These are phyloP conservation scores for Sinocyclocheilus anophthalmus DNA, from an alignment of 2,113 vertebrate genomes.

Conservation along the genomic window DNA sequence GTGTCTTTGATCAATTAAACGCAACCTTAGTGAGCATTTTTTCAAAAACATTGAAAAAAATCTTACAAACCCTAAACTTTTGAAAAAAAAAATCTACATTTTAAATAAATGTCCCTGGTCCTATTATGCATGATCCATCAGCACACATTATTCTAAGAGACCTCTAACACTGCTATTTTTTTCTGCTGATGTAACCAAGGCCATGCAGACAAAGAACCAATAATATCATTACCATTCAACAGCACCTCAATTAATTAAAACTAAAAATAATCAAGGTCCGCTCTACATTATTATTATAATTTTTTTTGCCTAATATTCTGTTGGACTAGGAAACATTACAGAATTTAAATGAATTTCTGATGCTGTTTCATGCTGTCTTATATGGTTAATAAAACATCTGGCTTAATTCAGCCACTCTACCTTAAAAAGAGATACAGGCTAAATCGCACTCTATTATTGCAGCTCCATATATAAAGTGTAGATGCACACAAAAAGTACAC, in stretches of 20 bases:
- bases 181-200: no score
- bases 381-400: background rate
- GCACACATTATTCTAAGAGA: no score
- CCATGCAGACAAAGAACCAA: no score
- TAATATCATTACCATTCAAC: background rate
- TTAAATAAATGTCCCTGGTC: no score
- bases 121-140: no score
- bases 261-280: background rate
- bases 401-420: background rate
- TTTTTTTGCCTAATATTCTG: background rate
- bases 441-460: background rate
- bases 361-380: background rate
- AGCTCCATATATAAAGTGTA: background rate
- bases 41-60: no score
- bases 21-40: background rate
- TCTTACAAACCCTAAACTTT: no score
- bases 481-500: background rate
- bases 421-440: background rate
- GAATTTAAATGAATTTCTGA: background rate
- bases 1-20: background rate
- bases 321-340: background rate
- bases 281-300: background rate
- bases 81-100: no score
- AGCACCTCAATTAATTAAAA: no score
- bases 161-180: no score